phyloP scores from a whole-genome alignment of 2,888 invertebrate genomes.

The Cheiracanthium punctorium region DNA sequence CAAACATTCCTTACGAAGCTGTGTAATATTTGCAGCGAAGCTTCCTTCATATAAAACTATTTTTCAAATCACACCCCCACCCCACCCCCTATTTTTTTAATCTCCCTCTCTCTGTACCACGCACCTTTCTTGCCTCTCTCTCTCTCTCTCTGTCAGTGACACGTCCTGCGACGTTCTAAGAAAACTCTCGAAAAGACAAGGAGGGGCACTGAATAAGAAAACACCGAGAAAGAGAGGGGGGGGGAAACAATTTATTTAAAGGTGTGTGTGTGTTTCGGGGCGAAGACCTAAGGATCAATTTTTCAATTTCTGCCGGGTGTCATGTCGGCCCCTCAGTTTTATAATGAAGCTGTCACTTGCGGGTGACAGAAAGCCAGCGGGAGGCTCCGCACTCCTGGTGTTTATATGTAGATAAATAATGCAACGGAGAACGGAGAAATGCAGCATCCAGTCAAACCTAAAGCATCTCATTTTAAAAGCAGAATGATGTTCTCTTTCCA shows the following conservation, averaged over 20 bases:
- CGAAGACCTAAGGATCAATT: constrained; percentile 67
- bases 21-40: too few relatives aligned
- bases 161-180: not conserved
- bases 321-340: constrained; percentile 53
- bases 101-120: too few relatives aligned
- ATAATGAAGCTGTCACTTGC: constrained; percentile 65
- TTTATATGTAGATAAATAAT: not conserved
- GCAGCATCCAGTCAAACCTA: not conserved
- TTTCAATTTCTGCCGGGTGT: constrained; percentile 67
- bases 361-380: constrained; percentile 52
- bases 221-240: not conserved
- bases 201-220: not conserved
- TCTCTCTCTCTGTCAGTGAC: not conserved
- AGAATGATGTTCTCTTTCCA: constrained; percentile 9
- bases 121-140: not conserved
- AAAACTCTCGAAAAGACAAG: not conserved
- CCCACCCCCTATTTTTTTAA: too few relatives aligned
- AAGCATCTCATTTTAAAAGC: constrained; percentile 32
- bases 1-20: too few relatives aligned
- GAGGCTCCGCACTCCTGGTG: constrained; percentile 8
- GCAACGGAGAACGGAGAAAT: not conserved
- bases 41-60: too few relatives aligned
- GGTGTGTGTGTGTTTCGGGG: constrained; percentile 19
- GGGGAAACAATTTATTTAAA: constrained; percentile 60
- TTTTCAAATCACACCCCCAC: too few relatives aligned